Conservation (phyloP, 2,888 invertebrate genomes). For the Limnephilus auricula region DNA sequence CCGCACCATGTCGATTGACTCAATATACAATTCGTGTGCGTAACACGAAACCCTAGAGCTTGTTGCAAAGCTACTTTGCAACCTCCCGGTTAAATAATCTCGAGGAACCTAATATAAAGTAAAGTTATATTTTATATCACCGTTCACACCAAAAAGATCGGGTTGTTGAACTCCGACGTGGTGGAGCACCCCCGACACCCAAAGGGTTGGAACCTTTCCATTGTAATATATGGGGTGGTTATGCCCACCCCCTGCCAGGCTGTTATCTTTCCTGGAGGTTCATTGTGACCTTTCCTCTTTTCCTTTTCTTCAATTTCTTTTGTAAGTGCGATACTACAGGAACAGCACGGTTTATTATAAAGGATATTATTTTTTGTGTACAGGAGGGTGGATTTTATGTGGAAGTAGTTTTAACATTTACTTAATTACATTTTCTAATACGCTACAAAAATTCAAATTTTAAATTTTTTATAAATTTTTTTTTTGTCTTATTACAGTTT, state of each 20-base stretch:
- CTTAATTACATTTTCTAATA: too few species aligned
- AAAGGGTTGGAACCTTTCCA: slow-evolving; percentile 10
- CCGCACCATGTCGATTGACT: too few species aligned
- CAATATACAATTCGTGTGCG: not conserved
- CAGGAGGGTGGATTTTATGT: not conserved
- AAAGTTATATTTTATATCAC: not conserved
- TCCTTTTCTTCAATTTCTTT: slow-evolving; percentile 6
- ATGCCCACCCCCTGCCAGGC: not conserved
- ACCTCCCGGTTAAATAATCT: not conserved
- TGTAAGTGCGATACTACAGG: not conserved
- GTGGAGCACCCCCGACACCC: not conserved
- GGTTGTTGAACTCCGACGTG: slow-evolving; percentile 17
- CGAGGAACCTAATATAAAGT: not conserved
- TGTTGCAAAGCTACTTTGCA: not conserved
- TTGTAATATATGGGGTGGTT: slow-evolving; percentile 24
- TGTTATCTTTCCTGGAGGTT: slow-evolving; percentile 31
- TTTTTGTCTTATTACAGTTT: too few species aligned
- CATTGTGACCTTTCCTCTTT: slow-evolving; percentile 34
- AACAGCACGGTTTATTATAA: not conserved
- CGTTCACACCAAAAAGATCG: not conserved
- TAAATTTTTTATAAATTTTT: too few species aligned
- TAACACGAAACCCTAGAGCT: not conserved
- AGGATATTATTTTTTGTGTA: not conserved
- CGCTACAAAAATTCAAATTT: too few species aligned
- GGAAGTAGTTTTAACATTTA: not conserved